phyloP scores from a whole-genome alignment of 2,113 vertebrate species.

The Calyptomena viridis region DNA sequence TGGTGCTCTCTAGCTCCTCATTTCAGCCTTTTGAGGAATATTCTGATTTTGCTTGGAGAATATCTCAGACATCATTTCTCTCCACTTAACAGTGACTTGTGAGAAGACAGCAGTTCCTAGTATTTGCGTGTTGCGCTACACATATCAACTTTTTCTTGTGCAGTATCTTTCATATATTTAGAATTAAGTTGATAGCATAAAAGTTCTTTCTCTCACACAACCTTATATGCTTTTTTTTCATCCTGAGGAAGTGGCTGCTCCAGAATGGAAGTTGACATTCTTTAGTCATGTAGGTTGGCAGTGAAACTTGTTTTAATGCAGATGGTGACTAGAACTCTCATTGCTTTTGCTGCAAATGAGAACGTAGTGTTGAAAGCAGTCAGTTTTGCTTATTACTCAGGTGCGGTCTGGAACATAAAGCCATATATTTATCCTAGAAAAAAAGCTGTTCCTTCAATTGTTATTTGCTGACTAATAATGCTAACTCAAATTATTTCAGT shows the following conservation, averaged over 20 bases:
- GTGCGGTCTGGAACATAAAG: neutral
- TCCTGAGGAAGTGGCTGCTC: neutral
- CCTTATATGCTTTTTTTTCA: neutral
- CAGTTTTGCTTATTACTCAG: neutral
- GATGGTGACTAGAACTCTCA: constrained; percentile 43
- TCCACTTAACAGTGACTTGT: neutral
- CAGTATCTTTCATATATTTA: neutral
- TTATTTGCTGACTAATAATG: neutral
- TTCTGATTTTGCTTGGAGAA: neutral
- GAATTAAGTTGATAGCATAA: neutral
- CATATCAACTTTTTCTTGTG: neutral
- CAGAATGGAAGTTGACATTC: neutral
- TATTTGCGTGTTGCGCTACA: neutral
- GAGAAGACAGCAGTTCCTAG: neutral
- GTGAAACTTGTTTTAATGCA: neutral
- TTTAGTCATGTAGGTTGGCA: neutral
- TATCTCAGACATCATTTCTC: neutral
- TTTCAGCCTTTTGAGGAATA: neutral
- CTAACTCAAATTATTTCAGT: neutral
- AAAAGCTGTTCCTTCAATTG: neutral
- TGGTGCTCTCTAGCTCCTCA: neutral
- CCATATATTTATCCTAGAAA: neutral
- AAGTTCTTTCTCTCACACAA: neutral
- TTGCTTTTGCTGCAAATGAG: neutral
- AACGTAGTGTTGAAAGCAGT: neutral